Evolutionary conservation across 2,888 invertebrate species (phyloP).

Genomic region (Trilocha varians): DNA sequence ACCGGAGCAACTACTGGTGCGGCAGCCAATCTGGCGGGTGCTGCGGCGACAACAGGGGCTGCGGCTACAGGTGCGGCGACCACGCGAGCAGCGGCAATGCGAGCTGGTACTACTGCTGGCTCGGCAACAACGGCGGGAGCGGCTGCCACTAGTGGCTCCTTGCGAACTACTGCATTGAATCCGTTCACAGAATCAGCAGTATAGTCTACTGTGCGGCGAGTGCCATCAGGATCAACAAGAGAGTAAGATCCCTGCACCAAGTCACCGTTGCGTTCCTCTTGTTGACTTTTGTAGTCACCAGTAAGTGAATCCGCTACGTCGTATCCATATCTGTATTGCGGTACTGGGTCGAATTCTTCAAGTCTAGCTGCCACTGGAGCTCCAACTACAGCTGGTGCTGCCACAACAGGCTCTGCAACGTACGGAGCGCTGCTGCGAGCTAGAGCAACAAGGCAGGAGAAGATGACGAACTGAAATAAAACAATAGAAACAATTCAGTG

Average conservation of each 20-base stretch:
- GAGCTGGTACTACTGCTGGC: slow-evolving; percentile 22
- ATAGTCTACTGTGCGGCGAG: slow-evolving; percentile 53
- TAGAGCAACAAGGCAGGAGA: slow-evolving; percentile 46
- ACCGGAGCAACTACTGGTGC: slow-evolving; percentile 23
- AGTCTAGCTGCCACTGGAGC: slow-evolving; percentile 28
- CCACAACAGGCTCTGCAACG: slow-evolving; percentile 33
- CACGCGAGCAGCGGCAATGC: slow-evolving; percentile 15
- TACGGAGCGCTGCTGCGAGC: slow-evolving; percentile 37
- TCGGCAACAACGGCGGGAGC: slow-evolving; percentile 22
- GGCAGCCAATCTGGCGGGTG: slow-evolving; percentile 19
- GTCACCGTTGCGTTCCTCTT: slow-evolving; percentile 66
- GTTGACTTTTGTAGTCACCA: slow-evolving; percentile 56
- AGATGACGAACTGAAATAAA: slow-evolving; percentile 38
- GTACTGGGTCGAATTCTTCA: slow-evolving; percentile 68
- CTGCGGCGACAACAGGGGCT: slow-evolving; percentile 9
- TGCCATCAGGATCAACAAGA: slow-evolving; percentile 49
- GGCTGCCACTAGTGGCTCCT: slow-evolving; percentile 29
- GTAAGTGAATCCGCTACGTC: slow-evolving; percentile 51
- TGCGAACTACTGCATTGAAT: slow-evolving; percentile 54
- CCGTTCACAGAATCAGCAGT: slow-evolving; percentile 50
- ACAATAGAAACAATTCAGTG: slow-evolving; percentile 9
- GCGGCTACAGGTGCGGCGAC: slow-evolving; percentile 13
- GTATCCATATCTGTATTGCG: slow-evolving; percentile 69
- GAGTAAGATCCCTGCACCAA: slow-evolving; percentile 60
- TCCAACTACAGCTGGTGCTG: slow-evolving; percentile 36